Base-by-base conservation (phyloP, 2,888 invertebrate genomes). In the Papilio gigon region DNA sequence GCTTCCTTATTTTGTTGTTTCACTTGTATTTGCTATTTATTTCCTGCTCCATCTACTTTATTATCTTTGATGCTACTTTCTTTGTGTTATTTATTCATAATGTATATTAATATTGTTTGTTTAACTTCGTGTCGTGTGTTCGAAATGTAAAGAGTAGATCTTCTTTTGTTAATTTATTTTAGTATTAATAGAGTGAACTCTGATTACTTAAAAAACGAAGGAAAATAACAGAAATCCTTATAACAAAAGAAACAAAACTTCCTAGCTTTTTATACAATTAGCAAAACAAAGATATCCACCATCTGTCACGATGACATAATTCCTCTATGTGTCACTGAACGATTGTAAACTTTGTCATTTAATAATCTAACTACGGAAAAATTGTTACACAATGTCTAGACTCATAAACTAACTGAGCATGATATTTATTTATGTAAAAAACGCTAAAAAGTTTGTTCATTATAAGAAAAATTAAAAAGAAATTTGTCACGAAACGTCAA, bases 301-400 rank as follows among this genome's bases (percentile, higher is more conserved):
- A 71, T 71, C 68, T 71, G 71, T 65, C 25, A 65, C 27, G 65
- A 62, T 71, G 66, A 71, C 64, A 68, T 71, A 71, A 71, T 44
- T 47, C 59, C 4, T 17, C 17, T 58, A 20, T 22, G 30, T 5
- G 50, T 27, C 50, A 50, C 50, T 3, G 6, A 4, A 5, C 6
- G 25, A n/a, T 50, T 50, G 50, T 27, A 6, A n/a, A 50, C 14
- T 25, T 27, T 14, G 27, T n/a, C 50, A 27, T 12, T 27, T 50
- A n/a, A 27, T 2, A 27, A 27, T 6, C 1, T 25, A 4, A 12
- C 12, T 14, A 35, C 8, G n/a, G n/a, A n/a, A n/a, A n/a, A n/a
- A n/a, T n/a, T n/a, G n/a, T n/a, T n/a, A n/a, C n/a, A n/a, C n/a
- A n/a, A n/a, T n/a, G n/a, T n/a, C n/a, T n/a, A n/a, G n/a, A n/a